Conservation (phyloP, 2,113 vertebrate genomes). For the Meles meles region DNA sequence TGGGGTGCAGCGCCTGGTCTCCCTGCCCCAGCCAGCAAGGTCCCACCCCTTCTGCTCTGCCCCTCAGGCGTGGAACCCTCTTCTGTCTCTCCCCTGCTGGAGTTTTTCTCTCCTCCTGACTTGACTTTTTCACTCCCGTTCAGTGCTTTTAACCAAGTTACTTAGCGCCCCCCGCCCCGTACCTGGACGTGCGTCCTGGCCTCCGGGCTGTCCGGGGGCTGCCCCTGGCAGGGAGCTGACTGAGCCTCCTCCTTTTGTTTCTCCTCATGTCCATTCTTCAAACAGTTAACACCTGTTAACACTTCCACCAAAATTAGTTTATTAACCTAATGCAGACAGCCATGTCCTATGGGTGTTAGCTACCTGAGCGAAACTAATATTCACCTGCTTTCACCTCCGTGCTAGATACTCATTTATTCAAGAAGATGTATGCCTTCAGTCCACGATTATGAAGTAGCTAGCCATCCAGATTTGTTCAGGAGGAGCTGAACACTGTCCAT, state of each 20-base stretch:
- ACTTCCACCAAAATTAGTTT: neutral
- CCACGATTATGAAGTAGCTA: neutral
- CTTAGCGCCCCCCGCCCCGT: accelerated
- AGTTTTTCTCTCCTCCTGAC: neutral
- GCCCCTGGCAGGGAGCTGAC: no score
- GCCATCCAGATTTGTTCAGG: neutral
- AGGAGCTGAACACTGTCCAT: neutral
- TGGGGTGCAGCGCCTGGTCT: neutral
- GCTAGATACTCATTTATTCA: neutral
- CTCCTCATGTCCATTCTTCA: neutral
- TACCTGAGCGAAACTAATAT: neutral
- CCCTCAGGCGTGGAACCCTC: accelerated
- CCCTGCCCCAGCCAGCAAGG: neutral
- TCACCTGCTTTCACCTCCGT: neutral
- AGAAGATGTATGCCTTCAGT: neutral
- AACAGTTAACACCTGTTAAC: neutral
- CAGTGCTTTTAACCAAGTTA: neutral
- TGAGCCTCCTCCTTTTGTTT: neutral
- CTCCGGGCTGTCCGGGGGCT: neutral
- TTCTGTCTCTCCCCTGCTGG: neutral
- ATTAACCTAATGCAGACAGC: neutral
- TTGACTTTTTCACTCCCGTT: neutral
- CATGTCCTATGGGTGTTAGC: neutral
- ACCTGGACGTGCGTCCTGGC: neutral
- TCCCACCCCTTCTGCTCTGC: neutral